Base-by-base conservation (phyloP, 2,797 vertebrate genomes). In the Cercopithecus hamlyni region DNA sequence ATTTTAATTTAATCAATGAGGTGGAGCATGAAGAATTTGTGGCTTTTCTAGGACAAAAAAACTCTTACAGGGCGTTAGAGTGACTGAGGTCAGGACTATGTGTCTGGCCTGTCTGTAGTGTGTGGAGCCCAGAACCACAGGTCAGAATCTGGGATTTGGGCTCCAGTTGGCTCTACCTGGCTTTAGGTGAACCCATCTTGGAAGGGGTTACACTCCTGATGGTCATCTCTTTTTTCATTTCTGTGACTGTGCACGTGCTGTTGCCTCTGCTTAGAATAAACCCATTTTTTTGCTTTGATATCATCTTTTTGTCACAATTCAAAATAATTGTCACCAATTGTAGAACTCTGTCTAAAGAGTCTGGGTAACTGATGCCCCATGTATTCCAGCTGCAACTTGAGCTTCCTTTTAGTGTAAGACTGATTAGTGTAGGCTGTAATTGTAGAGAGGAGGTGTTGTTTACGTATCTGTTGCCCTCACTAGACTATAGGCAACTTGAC, bases 191-290 rank as follows among this genome's bases (percentile, higher is more conserved):
- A 22, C 7, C 9, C 5, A 6, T 26, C 3, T 33, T 64, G 22
- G 36, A 7, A n/a, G 5, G 2, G 13, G 43, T n/a, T 36, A 27
- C 0, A n/a, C 14, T 2, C 52, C 15, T 0, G 4, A 8, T 5
- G 13, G 20, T 3, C 41, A 20, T 72, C 0, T 0, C 30, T 7
- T 30, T 61, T 83, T 22, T 64, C 41, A n/a, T 36, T 48, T 82
- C 43, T 72, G 24, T 39, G 22, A 72, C 5, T 30, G 10, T 58
- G 36, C 4, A 20, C 2, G 27, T 17, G 13, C 0, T 55, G 0
- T 30, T 33, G 26, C 26, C 20, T 52, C n/a, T 41, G 1, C 43
- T 81, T 15, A 6, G n/a, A 80, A 67, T 17, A 26, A 45, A 50
- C 8, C 9, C 20, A 22, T 64, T 11, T 83, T 50, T 84, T 88